Evolutionary conservation across 2,888 invertebrate species (phyloP), one percentile per base, ranked within the genome.

Genomic region (Scelioninae gen. 2): DNA sequence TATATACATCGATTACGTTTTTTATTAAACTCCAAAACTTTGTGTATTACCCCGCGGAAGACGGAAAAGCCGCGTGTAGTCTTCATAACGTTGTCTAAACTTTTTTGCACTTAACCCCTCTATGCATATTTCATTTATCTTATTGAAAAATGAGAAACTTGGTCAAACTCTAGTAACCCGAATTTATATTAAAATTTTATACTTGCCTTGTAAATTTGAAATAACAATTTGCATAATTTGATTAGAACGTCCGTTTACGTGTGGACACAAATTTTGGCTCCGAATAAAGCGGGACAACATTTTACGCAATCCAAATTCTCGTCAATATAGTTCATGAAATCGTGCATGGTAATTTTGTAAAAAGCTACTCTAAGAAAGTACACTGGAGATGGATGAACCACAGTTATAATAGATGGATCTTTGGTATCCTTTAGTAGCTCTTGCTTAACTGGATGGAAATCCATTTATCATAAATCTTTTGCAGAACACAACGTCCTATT

Each of bases 401-500:
- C 52, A 55, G 55, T 65, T 65, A 65, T 65, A 65, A 65, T 65
- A 65, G 55, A 65, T 65, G 65, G 55, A 65, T 46, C 55, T 65
- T 65, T 55, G 55, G 55, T 65, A 55, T 65, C 46, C 55, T 65
- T 52, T 48, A 55, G 55, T 65, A 28, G 65, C 55, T 55, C 55
- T 55, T 55, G 55, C 65, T 65, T 65, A 65, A 48, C 46, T 55
- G 31, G 46, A 65, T 65, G 55, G 55, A 65, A 46, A 55, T 65
- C 55, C 65, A 65, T 65, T 65, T 55, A 65, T 65, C 65, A 65
- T 65, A 65, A 65, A 65, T 65, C 65, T 65, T 65, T 55, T 39
- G 43, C 19, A 28, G 16, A 65, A 37, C 45, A 39, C 55, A 46
- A 64, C 43, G 53, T 53, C 53, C 53, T 64, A 53, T 45, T 53